Evolutionary conservation across 2,888 invertebrate species (phyloP).

Genomic region (Criorhina ranunculi): DNA sequence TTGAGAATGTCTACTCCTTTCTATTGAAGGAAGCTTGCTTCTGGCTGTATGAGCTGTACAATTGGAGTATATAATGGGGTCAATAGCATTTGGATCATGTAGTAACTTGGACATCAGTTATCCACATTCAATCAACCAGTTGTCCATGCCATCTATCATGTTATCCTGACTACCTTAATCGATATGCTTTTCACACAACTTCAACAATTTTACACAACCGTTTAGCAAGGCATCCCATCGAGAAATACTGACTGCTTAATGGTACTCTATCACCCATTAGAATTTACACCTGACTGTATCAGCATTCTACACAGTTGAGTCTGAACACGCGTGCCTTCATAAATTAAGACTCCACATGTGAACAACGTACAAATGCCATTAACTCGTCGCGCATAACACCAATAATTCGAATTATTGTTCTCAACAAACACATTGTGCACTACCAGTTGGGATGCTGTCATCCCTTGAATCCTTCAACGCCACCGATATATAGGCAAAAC

Average conservation of each 20-base stretch:
- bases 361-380: constrained; percentile 18
- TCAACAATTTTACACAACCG: constrained; percentile 1
- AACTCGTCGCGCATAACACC: constrained; percentile 1
- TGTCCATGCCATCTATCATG: no score
- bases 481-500: constrained; percentile 6
- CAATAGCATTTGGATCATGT: no score
- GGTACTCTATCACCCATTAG: constrained; percentile 39
- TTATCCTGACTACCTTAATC: constrained; percentile 10
- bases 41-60: no score
- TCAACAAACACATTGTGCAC: constrained; percentile 43
- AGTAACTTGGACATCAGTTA: no score
- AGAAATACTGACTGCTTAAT: neutral
- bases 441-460: constrained; percentile 27
- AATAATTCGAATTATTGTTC: constrained; percentile 47
- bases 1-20: no score
- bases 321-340: constrained; percentile 3
- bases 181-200: neutral
- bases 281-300: constrained; percentile 49
- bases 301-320: constrained; percentile 3
- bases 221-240: neutral
- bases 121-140: no score
- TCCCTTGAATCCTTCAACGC: constrained; percentile 26
- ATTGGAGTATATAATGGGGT: no score
- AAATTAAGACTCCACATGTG: constrained; percentile 29
- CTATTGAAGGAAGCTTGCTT: no score